Evolutionary conservation across 64 coral and sea anemone species (phyloP), one percentile per base, ranked within the genome.

Genomic region (Montipora cactus): DNA sequence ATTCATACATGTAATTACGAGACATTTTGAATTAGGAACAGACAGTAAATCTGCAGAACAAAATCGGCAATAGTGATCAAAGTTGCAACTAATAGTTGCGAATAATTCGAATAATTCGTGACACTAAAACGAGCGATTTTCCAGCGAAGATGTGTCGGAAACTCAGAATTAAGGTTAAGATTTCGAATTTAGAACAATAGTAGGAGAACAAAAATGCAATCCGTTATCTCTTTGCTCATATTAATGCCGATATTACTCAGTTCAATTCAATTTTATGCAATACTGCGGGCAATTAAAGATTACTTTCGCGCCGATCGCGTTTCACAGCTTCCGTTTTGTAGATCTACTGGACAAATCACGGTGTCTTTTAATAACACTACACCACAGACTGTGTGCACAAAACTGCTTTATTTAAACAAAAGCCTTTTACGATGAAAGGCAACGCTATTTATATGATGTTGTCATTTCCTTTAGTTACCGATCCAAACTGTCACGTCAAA

Each of bases 341-440:
- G 62, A 20, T 49, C 7, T 8, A 4, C 44, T 10, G 16, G 7
- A 64, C 61, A 16, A 49, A 47, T 86, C 11, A 7, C n/a, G 8
- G 16, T 5, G 7, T 62, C 19, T 71, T 22, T 86, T 64, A 72
- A 48, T 48, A 50, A 72, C 46, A 19, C 61, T 49, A 50, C 20
- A 64, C 18, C 82, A 71, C 66, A 49, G 69, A 46, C 16, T 84
- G 66, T 86, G 66, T 86, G 49, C 44, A 53, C 11, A 86, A 8
- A 49, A 47, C 61, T 8, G 18, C 9, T 78, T 50, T 78, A 50
- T 78, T 78, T 78, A 71, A 25, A 86, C 62, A 23, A 86, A 86
- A 86, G 5, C 45, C n/a, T 72, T 70, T 86, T 69, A 70, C 53
- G 22, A 61, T 81, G 79, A 59, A 68, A 84, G 53, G 53, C 11